These are phyloP conservation scores for Dryobotodes eremita DNA, from an alignment of 2,888 invertebrate genomes.

Conservation along the genomic window DNA sequence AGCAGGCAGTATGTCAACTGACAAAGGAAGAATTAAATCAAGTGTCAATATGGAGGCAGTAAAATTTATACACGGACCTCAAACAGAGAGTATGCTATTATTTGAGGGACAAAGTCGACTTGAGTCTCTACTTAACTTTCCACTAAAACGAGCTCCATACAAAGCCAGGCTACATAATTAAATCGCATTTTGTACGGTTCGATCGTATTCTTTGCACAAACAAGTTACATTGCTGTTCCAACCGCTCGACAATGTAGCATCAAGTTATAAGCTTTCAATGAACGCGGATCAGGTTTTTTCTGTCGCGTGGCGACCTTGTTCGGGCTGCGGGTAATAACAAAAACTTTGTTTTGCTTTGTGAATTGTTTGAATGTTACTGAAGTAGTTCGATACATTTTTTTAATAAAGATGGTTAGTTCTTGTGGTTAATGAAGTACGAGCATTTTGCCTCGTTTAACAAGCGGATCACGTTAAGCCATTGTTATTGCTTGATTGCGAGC, in stretches of 20 bases:
- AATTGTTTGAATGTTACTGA: constrained; percentile 70
- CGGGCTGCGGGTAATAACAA: constrained; percentile 72
- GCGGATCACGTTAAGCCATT: constrained; percentile 12
- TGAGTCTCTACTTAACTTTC: constrained; percentile 48
- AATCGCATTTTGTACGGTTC: constrained; percentile 49
- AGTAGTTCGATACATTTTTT: constrained; percentile 64
- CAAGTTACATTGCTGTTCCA: constrained; percentile 64
- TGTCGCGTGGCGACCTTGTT: constrained; percentile 73
- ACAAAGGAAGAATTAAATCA: constrained; percentile 69
- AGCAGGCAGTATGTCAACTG: constrained; percentile 72
- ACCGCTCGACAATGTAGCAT: constrained; percentile 44
- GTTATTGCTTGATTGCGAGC: constrained; percentile 43
- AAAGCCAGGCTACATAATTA: constrained; percentile 59
- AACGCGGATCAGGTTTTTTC: constrained; percentile 55
- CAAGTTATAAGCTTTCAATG: constrained; percentile 59
- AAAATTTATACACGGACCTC: constrained; percentile 55
- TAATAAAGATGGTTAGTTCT: constrained; percentile 56
- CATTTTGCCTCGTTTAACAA: constrained; percentile 25
- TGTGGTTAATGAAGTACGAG: constrained; percentile 52
- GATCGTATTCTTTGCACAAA: constrained; percentile 45
- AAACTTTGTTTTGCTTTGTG: constrained; percentile 78
- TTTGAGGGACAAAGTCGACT: constrained; percentile 50
- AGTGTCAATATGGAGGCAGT: constrained; percentile 55
- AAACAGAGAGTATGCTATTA: constrained; percentile 53
- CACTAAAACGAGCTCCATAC: constrained; percentile 57